Base-by-base conservation (phyloP, 2,888 invertebrate species). In the Celastrina argiolus region DNA sequence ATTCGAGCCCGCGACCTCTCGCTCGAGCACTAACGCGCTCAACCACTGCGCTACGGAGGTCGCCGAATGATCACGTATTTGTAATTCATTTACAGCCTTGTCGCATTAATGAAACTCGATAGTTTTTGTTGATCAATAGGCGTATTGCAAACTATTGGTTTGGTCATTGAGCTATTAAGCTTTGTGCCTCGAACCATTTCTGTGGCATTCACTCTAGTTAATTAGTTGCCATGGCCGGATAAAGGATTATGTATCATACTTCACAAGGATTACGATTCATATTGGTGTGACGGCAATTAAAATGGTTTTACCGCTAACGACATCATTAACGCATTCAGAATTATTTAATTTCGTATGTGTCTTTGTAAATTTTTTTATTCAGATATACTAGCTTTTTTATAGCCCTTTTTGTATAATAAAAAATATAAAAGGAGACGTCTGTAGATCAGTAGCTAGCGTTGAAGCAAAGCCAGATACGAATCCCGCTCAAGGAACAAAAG, bases 201-300 rank as follows among this genome's bases (percentile, higher is more conserved):
- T 59, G 64, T 67, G 56, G 65, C 42, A 58, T 68, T 68, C 69
- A 68, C 70, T 72, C 69, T 65, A 63, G 67, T 68, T 71, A 69
- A 71, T 71, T 71, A 69, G 69, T 67, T 63, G 56, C 59, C 51
- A 68, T 34, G 14, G 12, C 26, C 31, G 6, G 16, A 42, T 22
- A 16, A 31, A 64, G 64, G 51, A 64, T 64, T 64, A 51, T 58
- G 16, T 31, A 58, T 31, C 31, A 18, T 58, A 31, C 8, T 1
- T 2, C 58, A 3, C 16, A 58, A 1, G 16, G 16, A 58, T 58
- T 58, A 31, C 28, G 58, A 58, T 16, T 28, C 8, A 58, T 58
- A 58, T 31, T 58, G 31, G 16, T 18, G 31, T 7, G 8, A 2
- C 8, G 18, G 58, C 31, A 31, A 58, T 58, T 58, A 58, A 58